Conservation (phyloP, 2,113 vertebrate species). For the Forbesichthys papilliferus region DNA sequence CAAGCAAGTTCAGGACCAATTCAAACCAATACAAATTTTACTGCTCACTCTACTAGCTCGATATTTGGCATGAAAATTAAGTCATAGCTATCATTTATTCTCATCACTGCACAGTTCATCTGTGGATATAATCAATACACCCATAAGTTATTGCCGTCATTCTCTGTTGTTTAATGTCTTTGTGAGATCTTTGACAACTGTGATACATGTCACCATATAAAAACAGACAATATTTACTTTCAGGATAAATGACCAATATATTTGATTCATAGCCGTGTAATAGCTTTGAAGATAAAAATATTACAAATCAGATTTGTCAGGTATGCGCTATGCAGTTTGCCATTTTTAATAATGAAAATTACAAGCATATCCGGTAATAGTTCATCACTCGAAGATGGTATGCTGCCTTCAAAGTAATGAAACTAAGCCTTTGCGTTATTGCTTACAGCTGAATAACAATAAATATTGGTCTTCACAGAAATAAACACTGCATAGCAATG, state of each 20-base stretch:
- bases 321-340: constrained; percentile 49
- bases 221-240: constrained; percentile 45
- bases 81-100: constrained; percentile 39
- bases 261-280: constrained; percentile 71
- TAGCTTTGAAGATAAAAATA: constrained; percentile 64
- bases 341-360: constrained; percentile 68
- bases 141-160: constrained; percentile 56
- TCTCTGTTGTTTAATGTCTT: constrained; percentile 51
- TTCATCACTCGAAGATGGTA: constrained; percentile 38
- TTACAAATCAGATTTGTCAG: constrained; percentile 63
- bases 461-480: constrained; percentile 21
- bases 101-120: constrained; percentile 7
- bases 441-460: constrained; percentile 30
- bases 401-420: constrained; percentile 47
- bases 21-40: constrained; percentile 21
- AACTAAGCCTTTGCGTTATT: constrained; percentile 30
- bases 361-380: constrained; percentile 59
- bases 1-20: constrained; percentile 18
- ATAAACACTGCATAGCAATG: constrained; percentile 41
- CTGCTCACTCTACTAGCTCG: constrained; percentile 27
- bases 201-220: constrained; percentile 48
- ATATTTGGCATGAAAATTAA: constrained; percentile 52
- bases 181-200: constrained; percentile 49
- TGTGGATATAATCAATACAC: constrained; percentile 57
- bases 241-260: constrained; percentile 67